Evolutionary conservation across 53 echinoderm and acorn worm species (phyloP), one percentile per base, ranked within the genome.

Genomic region (Temnopleurus reevesii): DNA sequence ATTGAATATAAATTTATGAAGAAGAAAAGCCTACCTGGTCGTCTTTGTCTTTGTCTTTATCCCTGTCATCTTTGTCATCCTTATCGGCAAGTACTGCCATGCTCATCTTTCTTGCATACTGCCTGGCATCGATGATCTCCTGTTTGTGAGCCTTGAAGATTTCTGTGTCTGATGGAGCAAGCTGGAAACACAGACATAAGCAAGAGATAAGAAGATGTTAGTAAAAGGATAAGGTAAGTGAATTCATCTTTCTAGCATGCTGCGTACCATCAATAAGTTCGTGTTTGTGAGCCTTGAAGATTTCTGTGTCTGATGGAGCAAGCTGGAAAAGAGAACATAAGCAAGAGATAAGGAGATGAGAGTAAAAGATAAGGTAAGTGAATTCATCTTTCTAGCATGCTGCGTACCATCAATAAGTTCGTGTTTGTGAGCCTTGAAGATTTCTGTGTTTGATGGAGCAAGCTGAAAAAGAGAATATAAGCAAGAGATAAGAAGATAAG

Each of bases 191-290:
- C 15, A 51, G 53, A 10, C 8, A 51, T n/a, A n/a, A n/a, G n/a
- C n/a, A n/a, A n/a, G n/a, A n/a, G n/a, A n/a, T n/a, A n/a, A n/a
- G n/a, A n/a, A n/a, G n/a, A n/a, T n/a, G n/a, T n/a, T n/a, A n/a
- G n/a, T n/a, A n/a, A n/a, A n/a, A n/a, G n/a, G n/a, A n/a, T n/a
- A n/a, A n/a, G n/a, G n/a, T n/a, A n/a, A n/a, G n/a, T n/a, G n/a
- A n/a, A n/a, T n/a, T 99, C 96, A 99, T 95, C 92, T 99, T 99
- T 34, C 99, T 89, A 45, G 99, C 94, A 55, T 91, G 96, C 92
- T 96, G 96, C 57, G 96, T 92, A 29, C 96, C 99, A 86, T 92
- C 93, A 0, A 92, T 96, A 45, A 99, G 89, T 53, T 93, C 92
- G 89, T 93, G 92, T 84, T 96, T 99, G 94, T 94, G 89, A 45